Conservation (phyloP, 2,888 invertebrate species). For the Fragum fragum region DNA sequence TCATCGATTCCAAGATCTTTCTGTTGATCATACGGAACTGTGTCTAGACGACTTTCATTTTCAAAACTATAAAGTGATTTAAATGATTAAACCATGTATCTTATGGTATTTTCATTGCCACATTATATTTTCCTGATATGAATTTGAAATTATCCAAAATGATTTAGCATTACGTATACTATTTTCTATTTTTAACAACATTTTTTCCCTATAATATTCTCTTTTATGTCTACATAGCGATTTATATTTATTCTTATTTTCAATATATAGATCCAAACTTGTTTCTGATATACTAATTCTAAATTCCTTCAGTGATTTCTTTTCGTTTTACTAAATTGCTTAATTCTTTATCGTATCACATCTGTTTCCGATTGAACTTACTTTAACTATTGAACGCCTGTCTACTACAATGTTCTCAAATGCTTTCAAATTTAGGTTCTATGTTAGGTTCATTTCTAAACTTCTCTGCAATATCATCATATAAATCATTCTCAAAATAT, state of each 20-base stretch:
- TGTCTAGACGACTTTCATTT: background rate
- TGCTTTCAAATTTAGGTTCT: background rate
- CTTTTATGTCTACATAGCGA: constrained; percentile 9
- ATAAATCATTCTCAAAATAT: background rate
- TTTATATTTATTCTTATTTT: constrained; percentile 9
- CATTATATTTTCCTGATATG: background rate
- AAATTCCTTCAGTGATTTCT: constrained; percentile 4
- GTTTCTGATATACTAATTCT: background rate
- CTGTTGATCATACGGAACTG: background rate
- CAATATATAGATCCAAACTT: background rate
- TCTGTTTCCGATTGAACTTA: background rate
- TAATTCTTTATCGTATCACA: constrained; percentile 14
- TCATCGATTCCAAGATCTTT: background rate
- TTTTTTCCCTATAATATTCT: background rate
- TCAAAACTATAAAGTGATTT: background rate
- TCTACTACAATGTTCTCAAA: background rate
- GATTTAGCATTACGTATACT: constrained; percentile 8
- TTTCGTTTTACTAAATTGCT: background rate
- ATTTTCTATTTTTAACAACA: background rate
- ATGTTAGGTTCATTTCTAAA: background rate
- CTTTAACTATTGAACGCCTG: background rate
- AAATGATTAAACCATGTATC: constrained; percentile 24
- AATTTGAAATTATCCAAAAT: constrained; percentile 19
- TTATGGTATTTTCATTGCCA: background rate
- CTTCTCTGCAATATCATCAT: background rate